Evolutionary conservation across 2,888 invertebrate species (phyloP).

Genomic region (Taphrorychus bicolor): DNA sequence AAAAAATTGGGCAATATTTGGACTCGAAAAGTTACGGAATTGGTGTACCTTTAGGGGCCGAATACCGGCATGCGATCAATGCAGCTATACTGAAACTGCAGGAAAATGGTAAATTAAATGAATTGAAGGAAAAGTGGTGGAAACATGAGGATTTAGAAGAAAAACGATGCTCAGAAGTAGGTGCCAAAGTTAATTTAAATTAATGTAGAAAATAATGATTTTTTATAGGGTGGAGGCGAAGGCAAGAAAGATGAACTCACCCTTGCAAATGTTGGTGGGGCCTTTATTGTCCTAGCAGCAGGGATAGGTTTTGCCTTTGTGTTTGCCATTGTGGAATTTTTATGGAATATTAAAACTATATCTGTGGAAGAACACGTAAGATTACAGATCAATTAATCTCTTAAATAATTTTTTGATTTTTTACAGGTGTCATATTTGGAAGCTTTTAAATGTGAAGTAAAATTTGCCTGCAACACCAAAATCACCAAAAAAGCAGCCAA

Average conservation of each 20-base stretch:
- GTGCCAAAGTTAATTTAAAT: background rate
- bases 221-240: conserved; percentile 29
- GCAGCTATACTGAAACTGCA: conserved; percentile 88
- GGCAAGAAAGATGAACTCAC: conserved; percentile 62
- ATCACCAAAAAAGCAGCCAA: conserved; percentile 73
- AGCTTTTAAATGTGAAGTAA: conserved; percentile 72
- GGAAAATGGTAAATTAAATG: conserved; percentile 82
- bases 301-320: conserved; percentile 76
- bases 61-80: conserved; percentile 82
- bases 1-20: conserved; percentile 79
- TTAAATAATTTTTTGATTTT: background rate
- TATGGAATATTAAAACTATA: conserved; percentile 81
- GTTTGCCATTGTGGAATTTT: conserved; percentile 82
- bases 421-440: conserved; percentile 72
- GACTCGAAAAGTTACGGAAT: conserved; percentile 95
- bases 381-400: background rate
- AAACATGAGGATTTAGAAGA: conserved; percentile 60
- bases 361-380: conserved; percentile 80
- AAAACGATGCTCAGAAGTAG: background rate
- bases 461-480: conserved; percentile 77
- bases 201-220: background rate
- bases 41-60: conserved; percentile 87
- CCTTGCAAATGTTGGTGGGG: conserved; percentile 89
- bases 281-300: conserved; percentile 81
- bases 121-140: conserved; percentile 94